A percentile compares a stretch with the other conserved stretches of the same genome.
phyloP scores from a whole-genome alignment of 2,113 vertebrate species.

The Corvus cornix region DNA sequence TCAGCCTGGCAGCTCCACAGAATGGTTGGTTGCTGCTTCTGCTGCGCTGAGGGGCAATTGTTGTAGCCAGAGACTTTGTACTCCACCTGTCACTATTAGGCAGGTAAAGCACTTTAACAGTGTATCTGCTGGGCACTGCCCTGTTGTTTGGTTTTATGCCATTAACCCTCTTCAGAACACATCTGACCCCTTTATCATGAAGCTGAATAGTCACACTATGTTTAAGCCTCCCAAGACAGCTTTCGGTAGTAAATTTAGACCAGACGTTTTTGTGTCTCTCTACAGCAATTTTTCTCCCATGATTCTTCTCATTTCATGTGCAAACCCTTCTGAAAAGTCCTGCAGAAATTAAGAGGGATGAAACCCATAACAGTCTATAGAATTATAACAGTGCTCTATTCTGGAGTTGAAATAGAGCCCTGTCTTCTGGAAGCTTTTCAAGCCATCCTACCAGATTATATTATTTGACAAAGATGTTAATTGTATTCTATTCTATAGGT shows the following conservation, averaged over 20 bases:
- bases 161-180: neutral
- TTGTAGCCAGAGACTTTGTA: neutral
- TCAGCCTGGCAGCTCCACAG: neutral
- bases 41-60: neutral
- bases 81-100: neutral
- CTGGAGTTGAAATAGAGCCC: neutral
- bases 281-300: neutral
- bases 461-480: slow-evolving; percentile 33
- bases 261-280: neutral
- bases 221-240: neutral
- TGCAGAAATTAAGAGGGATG: slow-evolving; percentile 19
- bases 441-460: neutral
- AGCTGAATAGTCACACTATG: neutral
- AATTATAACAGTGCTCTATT: neutral
- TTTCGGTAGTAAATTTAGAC: neutral
- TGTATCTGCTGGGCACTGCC: neutral
- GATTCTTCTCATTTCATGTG: neutral
- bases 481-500: slow-evolving; percentile 24
- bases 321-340: neutral
- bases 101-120: neutral
- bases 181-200: neutral
- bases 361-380: neutral
- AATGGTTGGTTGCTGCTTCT: neutral
- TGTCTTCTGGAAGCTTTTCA: neutral
- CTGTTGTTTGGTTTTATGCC: neutral